Evolutionary conservation across 2,888 invertebrate species (phyloP).

Genomic region (Agrotis segetum): DNA sequence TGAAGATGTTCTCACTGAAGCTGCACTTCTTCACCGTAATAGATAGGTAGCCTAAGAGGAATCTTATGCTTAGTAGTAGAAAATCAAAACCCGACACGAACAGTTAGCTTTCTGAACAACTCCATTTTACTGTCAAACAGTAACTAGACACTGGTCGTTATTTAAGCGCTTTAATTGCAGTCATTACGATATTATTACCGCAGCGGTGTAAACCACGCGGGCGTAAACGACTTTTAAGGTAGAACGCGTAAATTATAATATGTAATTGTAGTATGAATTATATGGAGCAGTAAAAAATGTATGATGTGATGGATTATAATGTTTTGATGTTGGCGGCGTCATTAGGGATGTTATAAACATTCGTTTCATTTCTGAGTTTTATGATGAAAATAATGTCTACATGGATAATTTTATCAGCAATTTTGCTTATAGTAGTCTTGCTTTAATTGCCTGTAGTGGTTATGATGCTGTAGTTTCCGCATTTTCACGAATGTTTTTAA

Average conservation of each 20-base stretch:
- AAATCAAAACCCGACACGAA: neutral
- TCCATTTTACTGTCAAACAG: conserved; percentile 3
- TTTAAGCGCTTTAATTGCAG: conserved; percentile 61
- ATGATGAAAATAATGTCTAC: conserved; percentile 9
- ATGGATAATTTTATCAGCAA: neutral
- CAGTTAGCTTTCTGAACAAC: conserved; percentile 28
- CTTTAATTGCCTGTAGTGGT: too few species aligned
- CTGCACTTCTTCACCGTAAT: too few species aligned
- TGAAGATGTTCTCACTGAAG: too few species aligned
- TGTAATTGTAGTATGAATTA: conserved; percentile 50
- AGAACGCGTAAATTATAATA: conserved; percentile 50
- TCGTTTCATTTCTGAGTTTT: conserved; percentile 15
- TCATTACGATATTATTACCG: conserved; percentile 61
- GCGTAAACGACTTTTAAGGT: conserved; percentile 48
- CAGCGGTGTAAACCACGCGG: conserved; percentile 46
- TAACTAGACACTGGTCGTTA: conserved; percentile 51
- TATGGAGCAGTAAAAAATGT: conserved; percentile 45
- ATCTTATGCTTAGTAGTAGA: neutral
- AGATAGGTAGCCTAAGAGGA: neutral
- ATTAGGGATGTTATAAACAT: conserved; percentile 33
- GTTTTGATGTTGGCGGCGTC: conserved; percentile 32
- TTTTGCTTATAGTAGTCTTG: neutral
- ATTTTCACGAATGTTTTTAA: neutral
- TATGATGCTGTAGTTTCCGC: neutral
- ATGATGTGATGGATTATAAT: conserved; percentile 36